Evolutionary conservation across 2,113 vertebrate species (phyloP).

Genomic region (Macquaria australasica): DNA sequence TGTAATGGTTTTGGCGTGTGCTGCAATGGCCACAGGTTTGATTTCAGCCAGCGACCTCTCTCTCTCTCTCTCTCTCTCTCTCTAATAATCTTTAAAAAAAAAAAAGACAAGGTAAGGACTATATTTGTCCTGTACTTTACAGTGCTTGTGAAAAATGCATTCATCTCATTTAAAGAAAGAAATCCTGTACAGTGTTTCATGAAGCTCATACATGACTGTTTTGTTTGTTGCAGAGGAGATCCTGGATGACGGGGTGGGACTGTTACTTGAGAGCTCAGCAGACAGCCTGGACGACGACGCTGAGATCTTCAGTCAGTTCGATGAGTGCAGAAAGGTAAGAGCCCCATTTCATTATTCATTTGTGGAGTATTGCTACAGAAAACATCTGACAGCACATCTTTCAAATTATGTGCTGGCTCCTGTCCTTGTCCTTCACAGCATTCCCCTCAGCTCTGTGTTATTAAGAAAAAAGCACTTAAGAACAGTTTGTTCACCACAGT

Average conservation of each 20-base stretch:
- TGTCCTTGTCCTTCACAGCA: conserved; percentile 40
- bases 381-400: background rate
- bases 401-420: background rate
- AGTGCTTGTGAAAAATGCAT: background rate
- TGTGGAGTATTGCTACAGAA: background rate
- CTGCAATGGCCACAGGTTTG: no score
- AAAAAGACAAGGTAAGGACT: background rate
- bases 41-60: no score
- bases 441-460: conserved; percentile 36
- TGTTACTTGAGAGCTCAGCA: conserved; percentile 81
- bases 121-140: background rate
- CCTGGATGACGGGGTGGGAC: conserved; percentile 83
- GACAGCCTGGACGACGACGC: conserved; percentile 84
- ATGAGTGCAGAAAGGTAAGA: conserved; percentile 81
- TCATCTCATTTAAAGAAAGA: background rate
- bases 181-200: background rate
- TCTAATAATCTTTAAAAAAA: no score
- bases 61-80: no score
- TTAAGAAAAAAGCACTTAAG: conserved; percentile 28
- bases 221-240: conserved; percentile 81
- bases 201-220: background rate
- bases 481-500: conserved; percentile 33
- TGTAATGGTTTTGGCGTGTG: no score
- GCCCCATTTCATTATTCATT: background rate
- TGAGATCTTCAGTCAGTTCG: conserved; percentile 79